phyloP scores from a whole-genome alignment of 2,797 vertebrate genomes.

The Fistularia tabacaria region DNA sequence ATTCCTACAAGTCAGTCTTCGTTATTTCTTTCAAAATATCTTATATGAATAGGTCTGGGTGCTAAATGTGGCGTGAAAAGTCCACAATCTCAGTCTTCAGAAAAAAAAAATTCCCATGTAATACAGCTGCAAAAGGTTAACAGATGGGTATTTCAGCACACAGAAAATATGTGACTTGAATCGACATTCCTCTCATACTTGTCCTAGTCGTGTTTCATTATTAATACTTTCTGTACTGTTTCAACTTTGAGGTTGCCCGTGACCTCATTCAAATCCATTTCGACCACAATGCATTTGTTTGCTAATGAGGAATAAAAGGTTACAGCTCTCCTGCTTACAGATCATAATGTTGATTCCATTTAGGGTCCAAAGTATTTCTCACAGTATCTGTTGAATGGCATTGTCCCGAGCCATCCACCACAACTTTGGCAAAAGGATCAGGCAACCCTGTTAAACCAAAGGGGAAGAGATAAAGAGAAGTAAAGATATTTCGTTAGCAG shows the following conservation, averaged over 20 bases:
- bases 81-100: neutral
- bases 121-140: constrained; percentile 21
- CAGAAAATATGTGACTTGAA: constrained; percentile 5
- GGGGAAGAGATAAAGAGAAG: neutral
- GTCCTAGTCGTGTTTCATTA: constrained; percentile 15
- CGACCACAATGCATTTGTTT: no score
- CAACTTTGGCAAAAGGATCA: constrained; percentile 97
- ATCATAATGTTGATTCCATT: constrained; percentile 99
- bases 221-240: neutral
- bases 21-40: neutral
- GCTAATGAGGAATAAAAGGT: no score
- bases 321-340: constrained; percentile 78
- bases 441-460: constrained; percentile 83
- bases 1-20: no score
- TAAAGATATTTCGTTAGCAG: neutral
- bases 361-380: constrained; percentile 98
- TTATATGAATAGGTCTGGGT: constrained; percentile 1
- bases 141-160: constrained; percentile 20
- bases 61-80: constrained; percentile 5
- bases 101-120: constrained; percentile 15
- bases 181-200: constrained; percentile 28
- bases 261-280: no score
- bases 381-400: constrained; percentile 99
- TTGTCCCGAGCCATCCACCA: constrained; percentile 97
- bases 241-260: no score